Percentiles rank a stretch among this genome's conserved stretches.
phyloP scores from a whole-genome alignment of 2,888 invertebrate genomes.

The Alentia gelatinosa region DNA sequence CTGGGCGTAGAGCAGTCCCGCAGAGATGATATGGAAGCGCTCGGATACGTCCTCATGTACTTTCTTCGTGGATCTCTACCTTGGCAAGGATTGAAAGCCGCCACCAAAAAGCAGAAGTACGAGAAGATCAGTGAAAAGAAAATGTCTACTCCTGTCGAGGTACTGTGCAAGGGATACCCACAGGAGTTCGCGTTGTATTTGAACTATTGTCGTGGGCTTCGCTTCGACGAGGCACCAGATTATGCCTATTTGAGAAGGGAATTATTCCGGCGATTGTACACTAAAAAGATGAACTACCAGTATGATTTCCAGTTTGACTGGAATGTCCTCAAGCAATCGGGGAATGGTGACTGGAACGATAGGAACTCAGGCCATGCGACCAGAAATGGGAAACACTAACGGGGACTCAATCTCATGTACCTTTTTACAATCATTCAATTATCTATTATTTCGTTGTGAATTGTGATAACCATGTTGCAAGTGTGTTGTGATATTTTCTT shows the following conservation, averaged over 20 bases:
- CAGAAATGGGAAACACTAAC: conserved; percentile 36
- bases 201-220: conserved; percentile 65
- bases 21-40: conserved; percentile 71
- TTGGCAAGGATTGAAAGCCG: conserved; percentile 73
- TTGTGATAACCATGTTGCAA: not conserved
- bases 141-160: conserved; percentile 66
- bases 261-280: conserved; percentile 65
- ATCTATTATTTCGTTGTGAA: not conserved
- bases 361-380: not conserved
- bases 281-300: conserved; percentile 66
- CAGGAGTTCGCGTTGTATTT: conserved; percentile 64
- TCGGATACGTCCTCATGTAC: conserved; percentile 75
- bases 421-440: too few species aligned
- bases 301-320: conserved; percentile 66
- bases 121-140: conserved; percentile 68
- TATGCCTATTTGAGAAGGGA: conserved; percentile 65
- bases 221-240: conserved; percentile 67
- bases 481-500: not conserved
- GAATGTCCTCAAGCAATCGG: conserved; percentile 59
- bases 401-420: not conserved
- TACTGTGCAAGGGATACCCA: conserved; percentile 65
- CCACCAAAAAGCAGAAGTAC: conserved; percentile 68
- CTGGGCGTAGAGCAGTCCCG: conserved; percentile 71
- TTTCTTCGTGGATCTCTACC: conserved; percentile 69
- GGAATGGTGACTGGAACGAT: conserved; percentile 32